These are phyloP conservation scores for Saguinus imperator DNA, from an alignment of 2,113 vertebrate genomes.

Conservation along the genomic window DNA sequence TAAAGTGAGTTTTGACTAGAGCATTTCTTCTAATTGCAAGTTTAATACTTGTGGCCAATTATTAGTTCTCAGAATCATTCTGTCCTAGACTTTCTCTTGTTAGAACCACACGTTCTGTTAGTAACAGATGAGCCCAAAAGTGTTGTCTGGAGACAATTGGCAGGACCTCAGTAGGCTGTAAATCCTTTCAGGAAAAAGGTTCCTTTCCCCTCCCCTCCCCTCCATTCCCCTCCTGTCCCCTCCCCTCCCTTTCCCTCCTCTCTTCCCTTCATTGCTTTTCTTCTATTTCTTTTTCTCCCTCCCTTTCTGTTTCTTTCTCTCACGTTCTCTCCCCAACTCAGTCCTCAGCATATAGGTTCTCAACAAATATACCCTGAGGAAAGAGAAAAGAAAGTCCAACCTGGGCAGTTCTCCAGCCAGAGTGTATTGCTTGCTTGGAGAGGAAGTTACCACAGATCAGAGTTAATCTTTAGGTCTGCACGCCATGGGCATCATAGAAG, in stretches of 20 bases:
- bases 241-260: background rate
- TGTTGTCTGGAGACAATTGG: background rate
- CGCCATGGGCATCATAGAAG: background rate
- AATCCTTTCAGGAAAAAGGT: background rate
- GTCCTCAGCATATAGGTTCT: background rate
- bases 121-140: background rate
- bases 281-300: background rate
- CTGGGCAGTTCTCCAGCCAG: background rate
- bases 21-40: background rate
- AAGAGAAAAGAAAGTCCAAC: background rate
- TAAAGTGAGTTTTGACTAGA: background rate
- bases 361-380: background rate
- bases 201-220: no score
- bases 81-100: slow-evolving; percentile 42
- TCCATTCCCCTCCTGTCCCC: no score
- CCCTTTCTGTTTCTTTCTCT: background rate
- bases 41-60: background rate
- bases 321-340: background rate
- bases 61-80: slow-evolving; percentile 19
- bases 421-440: background rate
- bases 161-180: background rate
- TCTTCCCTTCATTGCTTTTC: background rate
- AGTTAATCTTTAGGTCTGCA: slow-evolving; percentile 44
- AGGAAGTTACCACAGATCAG: background rate
- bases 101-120: slow-evolving; percentile 38